A percentile compares a stretch with the other conserved stretches of the same genome.
These are phyloP conservation scores for Myzus persicae DNA, from an alignment of 1,140 invertebrate genomes.

Conservation along the genomic window DNA sequence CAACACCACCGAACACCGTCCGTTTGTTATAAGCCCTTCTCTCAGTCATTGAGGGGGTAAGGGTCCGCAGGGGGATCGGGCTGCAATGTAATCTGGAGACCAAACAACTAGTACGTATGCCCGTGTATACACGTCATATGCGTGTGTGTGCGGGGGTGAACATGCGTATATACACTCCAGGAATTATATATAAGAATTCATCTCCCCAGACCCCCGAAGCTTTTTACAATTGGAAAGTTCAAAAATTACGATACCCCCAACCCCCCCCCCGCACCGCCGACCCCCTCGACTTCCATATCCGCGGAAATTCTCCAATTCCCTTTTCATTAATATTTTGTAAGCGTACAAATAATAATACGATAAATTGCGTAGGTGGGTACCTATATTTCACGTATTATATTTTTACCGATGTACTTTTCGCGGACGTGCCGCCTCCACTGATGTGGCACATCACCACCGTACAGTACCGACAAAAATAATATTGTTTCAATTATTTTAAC, in stretches of 20 bases:
- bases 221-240: conserved; percentile 42
- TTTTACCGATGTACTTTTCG: neutral
- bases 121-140: neutral
- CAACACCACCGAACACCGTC: neutral
- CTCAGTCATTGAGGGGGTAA: neutral
- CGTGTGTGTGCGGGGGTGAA: neutral
- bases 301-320: neutral
- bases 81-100: conserved; percentile 48
- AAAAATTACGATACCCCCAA: conserved; percentile 37
- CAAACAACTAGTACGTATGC: conserved; percentile 23
- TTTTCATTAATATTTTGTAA: conserved; percentile 37
- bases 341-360: neutral
- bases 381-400: neutral
- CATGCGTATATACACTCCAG: neutral
- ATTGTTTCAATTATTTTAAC: neutral
- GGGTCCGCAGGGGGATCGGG: neutral
- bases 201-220: conserved; percentile 37
- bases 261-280: neutral
- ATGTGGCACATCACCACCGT: neutral
- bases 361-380: neutral
- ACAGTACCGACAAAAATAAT: neutral
- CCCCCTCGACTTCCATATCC: neutral
- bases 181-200: conserved; percentile 41
- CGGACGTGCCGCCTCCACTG: neutral
- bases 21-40: neutral